Evolutionary conservation across 2,888 invertebrate genomes (phyloP).

Genomic region (Gonocerus acuteangulatus): DNA sequence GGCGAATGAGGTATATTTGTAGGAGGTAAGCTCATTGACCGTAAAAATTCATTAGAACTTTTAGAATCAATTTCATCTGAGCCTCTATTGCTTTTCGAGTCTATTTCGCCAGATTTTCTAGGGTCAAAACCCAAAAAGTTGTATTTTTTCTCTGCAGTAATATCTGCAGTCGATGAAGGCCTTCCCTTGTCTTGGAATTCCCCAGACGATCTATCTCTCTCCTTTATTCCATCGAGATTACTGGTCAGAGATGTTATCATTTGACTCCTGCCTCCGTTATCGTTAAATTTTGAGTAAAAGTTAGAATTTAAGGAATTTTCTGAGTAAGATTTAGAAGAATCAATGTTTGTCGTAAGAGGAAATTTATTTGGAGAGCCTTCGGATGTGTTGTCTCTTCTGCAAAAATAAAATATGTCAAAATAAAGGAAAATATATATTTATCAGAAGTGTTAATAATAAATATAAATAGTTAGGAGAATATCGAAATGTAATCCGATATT

Average conservation of each 20-base stretch:
- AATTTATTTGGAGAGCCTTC: background rate
- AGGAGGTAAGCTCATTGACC: background rate
- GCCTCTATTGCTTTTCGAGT: slow-evolving; percentile 9
- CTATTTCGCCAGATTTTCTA: slow-evolving; percentile 23
- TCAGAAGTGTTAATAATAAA: background rate
- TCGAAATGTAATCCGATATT: no score
- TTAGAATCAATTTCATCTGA: background rate
- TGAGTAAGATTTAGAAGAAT: background rate
- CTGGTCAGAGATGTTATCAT: background rate
- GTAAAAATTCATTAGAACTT: background rate
- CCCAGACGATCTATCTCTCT: slow-evolving; percentile 6
- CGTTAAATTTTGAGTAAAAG: background rate
- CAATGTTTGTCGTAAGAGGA: background rate
- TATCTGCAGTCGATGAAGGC: slow-evolving; percentile 31
- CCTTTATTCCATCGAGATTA: slow-evolving; percentile 8
- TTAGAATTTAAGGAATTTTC: background rate
- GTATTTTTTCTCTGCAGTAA: slow-evolving; percentile 33
- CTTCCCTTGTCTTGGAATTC: slow-evolving; percentile 15
- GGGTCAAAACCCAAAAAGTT: slow-evolving; percentile 35
- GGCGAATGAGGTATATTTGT: slow-evolving; percentile 16
- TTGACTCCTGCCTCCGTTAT: background rate
- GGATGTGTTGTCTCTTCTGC: background rate
- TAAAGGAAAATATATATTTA: background rate
- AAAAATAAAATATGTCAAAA: background rate
- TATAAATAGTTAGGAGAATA: no score